Conservation (phyloP, 2,888 invertebrate genomes). For the Polyploca ridens region DNA sequence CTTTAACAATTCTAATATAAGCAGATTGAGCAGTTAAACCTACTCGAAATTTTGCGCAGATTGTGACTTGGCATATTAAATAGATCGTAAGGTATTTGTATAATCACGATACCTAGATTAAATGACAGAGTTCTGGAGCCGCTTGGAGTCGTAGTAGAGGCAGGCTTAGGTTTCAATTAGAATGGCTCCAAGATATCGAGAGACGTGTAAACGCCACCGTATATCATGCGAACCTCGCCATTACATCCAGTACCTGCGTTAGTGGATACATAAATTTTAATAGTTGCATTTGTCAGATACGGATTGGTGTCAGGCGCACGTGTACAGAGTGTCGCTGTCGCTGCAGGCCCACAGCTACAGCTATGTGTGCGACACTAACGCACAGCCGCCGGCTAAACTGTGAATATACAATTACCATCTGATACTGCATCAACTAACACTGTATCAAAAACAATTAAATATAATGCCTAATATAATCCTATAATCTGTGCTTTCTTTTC, state of each 20-base stretch:
- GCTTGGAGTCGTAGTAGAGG: conserved; percentile 18
- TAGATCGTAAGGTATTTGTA: conserved; percentile 32
- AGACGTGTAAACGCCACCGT: conserved; percentile 50
- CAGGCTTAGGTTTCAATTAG: conserved; percentile 56
- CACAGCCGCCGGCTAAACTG: background rate
- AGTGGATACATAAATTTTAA: conserved; percentile 62
- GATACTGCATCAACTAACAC: background rate
- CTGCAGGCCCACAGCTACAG: conserved; percentile 1
- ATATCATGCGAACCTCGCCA: conserved; percentile 56
- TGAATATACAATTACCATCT: background rate
- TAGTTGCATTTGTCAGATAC: conserved; percentile 56
- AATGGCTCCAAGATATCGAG: conserved; percentile 35
- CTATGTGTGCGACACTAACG: background rate
- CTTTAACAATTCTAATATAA: conserved; percentile 27
- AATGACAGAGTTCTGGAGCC: conserved; percentile 43
- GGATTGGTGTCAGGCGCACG: conserved; percentile 64
- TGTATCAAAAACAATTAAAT: background rate
- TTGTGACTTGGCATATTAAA: conserved; percentile 43
- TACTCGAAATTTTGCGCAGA: conserved; percentile 38
- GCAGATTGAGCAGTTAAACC: conserved; percentile 28
- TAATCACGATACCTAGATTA: conserved; percentile 39
- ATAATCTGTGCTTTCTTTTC: background rate
- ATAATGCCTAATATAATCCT: too few species aligned
- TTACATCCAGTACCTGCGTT: conserved; percentile 54
- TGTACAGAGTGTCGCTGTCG: conserved; percentile 30